phyloP scores from a whole-genome alignment of 2,113 vertebrate species.

The Seriola aureovittata region DNA sequence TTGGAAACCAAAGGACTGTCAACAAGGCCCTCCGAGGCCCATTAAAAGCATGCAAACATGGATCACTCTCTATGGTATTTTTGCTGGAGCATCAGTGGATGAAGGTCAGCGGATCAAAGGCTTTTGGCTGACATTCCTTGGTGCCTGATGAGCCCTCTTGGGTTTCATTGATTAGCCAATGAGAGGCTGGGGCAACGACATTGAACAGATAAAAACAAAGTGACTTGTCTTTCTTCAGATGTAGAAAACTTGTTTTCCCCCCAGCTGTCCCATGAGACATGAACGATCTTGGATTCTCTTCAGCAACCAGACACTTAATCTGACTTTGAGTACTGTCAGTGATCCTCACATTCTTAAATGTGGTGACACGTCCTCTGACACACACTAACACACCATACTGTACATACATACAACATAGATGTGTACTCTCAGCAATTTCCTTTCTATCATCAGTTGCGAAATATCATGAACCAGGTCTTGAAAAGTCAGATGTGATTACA shows the following conservation, averaged over 20 bases:
- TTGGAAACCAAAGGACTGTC: slow-evolving; percentile 74
- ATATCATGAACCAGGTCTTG: neutral
- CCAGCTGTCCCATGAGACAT: slow-evolving; percentile 64
- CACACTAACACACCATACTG: neutral
- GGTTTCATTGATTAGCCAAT: slow-evolving; percentile 85
- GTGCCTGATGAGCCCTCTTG: slow-evolving; percentile 81
- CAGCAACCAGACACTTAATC: slow-evolving; percentile 70
- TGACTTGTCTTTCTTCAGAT: slow-evolving; percentile 79
- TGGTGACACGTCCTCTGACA: slow-evolving; percentile 32
- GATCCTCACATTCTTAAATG: slow-evolving; percentile 50
- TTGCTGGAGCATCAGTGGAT: slow-evolving; percentile 69
- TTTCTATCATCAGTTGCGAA: neutral
- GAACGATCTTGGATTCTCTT: slow-evolving; percentile 65
- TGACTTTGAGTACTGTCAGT: slow-evolving; percentile 72
- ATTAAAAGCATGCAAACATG: slow-evolving; percentile 85
- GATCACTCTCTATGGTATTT: slow-evolving; percentile 79
- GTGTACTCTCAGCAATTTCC: neutral
- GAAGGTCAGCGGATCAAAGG: slow-evolving; percentile 84
- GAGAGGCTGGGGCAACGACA: slow-evolving; percentile 76
- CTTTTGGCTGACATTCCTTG: slow-evolving; percentile 78
- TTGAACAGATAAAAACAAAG: slow-evolving; percentile 83
- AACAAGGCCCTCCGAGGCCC: slow-evolving; percentile 78
- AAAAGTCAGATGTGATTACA: slow-evolving; percentile 43
- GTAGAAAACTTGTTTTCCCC: slow-evolving; percentile 74
- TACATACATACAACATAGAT: neutral